These are phyloP conservation scores for Clarias macrocephalus DNA, from an alignment of 2,113 vertebrate species.

Conservation along the genomic window DNA sequence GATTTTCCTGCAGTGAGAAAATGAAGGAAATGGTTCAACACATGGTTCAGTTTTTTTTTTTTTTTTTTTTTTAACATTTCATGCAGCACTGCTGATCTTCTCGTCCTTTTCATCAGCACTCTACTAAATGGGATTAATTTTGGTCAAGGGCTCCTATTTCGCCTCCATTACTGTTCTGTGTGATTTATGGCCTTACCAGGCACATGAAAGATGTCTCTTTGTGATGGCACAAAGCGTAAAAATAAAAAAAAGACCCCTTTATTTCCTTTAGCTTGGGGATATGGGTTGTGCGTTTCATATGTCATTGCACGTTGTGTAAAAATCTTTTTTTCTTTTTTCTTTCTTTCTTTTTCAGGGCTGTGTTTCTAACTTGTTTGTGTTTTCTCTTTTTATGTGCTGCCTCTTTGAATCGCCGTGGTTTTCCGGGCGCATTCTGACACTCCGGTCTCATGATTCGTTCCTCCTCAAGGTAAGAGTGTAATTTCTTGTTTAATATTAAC, in stretches of 20 bases:
- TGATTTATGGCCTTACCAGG: conserved; percentile 48
- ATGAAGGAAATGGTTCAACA: conserved; percentile 36
- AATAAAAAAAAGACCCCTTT: conserved; percentile 25
- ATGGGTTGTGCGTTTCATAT: conserved; percentile 26
- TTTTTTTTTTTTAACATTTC: conserved; percentile 31
- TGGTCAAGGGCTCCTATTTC: conserved; percentile 40
- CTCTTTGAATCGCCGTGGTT: neutral
- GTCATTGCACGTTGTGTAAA: conserved; percentile 32
- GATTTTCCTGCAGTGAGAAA: conserved; percentile 28
- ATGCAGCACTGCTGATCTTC: conserved; percentile 33
- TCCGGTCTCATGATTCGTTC: conserved; percentile 10
- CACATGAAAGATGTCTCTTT: conserved; percentile 44
- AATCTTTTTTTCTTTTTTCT: neutral
- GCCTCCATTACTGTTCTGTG: conserved; percentile 36
- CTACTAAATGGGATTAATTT: conserved; percentile 48
- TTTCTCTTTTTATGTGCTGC: neutral
- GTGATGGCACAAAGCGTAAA: conserved; percentile 34
- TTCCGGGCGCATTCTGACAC: conserved; percentile 3
- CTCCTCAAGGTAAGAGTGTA: conserved; percentile 66
- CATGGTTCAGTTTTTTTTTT: neutral
- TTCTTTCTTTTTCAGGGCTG: neutral
- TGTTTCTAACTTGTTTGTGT: conserved; percentile 21
- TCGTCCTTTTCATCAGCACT: conserved; percentile 43
- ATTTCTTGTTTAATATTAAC: neutral
- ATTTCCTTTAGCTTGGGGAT: conserved; percentile 42